phyloP scores from a whole-genome alignment of 2,797 vertebrate genomes.

The Oceanodroma leucorhoa region DNA sequence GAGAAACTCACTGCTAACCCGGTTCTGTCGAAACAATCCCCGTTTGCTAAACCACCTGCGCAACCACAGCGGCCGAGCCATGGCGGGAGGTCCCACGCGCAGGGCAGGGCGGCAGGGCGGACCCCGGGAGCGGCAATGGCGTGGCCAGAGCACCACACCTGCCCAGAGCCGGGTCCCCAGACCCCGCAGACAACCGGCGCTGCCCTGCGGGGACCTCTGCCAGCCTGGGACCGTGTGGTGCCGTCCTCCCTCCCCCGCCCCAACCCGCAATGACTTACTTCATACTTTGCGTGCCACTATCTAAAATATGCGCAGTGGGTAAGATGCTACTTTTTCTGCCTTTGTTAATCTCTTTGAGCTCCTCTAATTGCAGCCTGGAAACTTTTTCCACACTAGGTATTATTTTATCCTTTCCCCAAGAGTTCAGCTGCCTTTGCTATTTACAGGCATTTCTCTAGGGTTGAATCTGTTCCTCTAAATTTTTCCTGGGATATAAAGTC shows the following conservation, averaged over 20 bases:
- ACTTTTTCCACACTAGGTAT: not conserved
- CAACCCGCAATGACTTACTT: not conserved
- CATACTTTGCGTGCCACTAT: accelerated
- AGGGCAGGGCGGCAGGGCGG: accelerated
- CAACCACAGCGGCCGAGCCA: accelerated
- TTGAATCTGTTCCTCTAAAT: not conserved
- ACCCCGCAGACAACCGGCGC: not conserved
- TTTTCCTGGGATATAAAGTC: not conserved
- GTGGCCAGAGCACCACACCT: accelerated
- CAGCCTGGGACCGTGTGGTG: accelerated
- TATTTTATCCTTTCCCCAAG: slow-evolving; percentile 10
- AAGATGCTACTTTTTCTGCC: not conserved
- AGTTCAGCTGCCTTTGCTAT: slow-evolving; percentile 30
- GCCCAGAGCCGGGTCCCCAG: accelerated
- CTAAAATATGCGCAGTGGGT: accelerated
- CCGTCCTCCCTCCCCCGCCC: not conserved
- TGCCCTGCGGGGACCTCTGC: accelerated
- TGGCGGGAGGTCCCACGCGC: accelerated
- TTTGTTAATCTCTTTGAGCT: not conserved
- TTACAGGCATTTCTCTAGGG: slow-evolving; percentile 30
- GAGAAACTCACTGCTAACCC: not conserved
- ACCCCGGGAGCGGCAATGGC: accelerated
- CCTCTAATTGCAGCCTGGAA: slow-evolving; percentile 39
- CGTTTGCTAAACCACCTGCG: not conserved
- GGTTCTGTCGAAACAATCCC: accelerated